These are phyloP conservation scores for Hedychridium roseum DNA, from an alignment of 2,888 invertebrate genomes.

Conservation along the genomic window DNA sequence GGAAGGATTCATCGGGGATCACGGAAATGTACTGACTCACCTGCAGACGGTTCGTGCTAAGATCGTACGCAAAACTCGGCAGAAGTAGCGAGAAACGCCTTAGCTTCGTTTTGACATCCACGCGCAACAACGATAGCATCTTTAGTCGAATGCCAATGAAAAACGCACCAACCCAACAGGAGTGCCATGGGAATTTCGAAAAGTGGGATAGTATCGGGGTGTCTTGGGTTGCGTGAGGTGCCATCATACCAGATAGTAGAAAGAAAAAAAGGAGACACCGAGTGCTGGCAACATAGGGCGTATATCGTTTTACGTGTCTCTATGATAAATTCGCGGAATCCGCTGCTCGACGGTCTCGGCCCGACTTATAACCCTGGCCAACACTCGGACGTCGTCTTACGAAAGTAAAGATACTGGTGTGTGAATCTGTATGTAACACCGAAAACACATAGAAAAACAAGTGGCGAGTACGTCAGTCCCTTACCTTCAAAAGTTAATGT, in stretches of 20 bases:
- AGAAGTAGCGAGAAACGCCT: constrained; percentile 14
- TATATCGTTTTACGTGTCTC: not conserved
- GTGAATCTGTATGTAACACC: constrained; percentile 61
- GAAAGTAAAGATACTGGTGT: constrained; percentile 55
- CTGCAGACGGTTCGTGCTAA: constrained; percentile 38
- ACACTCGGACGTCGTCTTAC: constrained; percentile 56
- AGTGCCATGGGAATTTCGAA: constrained; percentile 38
- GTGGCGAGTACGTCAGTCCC: constrained; percentile 64
- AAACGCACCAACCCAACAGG: constrained; percentile 40
- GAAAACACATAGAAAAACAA: constrained; percentile 63
- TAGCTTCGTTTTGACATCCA: constrained; percentile 14
- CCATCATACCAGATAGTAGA: constrained; percentile 64
- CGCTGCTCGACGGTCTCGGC: no score
- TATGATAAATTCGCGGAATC: no score
- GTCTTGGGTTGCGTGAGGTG: constrained; percentile 60
- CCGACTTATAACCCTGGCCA: no score
- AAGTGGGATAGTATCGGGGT: constrained; percentile 34
- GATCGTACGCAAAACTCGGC: constrained; percentile 19
- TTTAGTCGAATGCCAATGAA: no score
- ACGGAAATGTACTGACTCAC: constrained; percentile 33
- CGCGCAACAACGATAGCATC: no score
- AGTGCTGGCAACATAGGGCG: constrained; percentile 47
- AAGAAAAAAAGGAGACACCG: constrained; percentile 57
- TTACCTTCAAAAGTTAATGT: constrained; percentile 66
- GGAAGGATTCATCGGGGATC: constrained; percentile 30